Base-by-base conservation (phyloP, 2,888 invertebrate species). In the Melangyna quadrimaculata region DNA sequence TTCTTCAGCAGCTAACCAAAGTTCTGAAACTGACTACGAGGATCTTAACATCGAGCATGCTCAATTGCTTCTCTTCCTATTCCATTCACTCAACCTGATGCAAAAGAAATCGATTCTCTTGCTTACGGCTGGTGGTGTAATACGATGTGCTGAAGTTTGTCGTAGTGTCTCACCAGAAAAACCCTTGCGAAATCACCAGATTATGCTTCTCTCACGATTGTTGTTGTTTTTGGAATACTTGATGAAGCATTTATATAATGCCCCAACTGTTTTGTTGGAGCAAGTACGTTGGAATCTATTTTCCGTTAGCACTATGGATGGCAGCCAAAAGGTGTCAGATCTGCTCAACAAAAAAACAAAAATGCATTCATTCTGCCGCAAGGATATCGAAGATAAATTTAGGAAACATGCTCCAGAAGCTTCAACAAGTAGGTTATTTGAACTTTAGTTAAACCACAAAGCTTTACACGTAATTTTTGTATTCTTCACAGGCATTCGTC, bases 21-120 rank as follows among this genome's bases (percentile, higher is more conserved):
- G 88, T 59, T 89, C 90, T 48, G 91, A 92, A 71, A 74, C 89
- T 2, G 92, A 92, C 75, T 91, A 90, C 80, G 92, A 92, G 94
- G 98, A 98, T 93, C 93, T 99, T 81, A 99, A 98, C 91, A 97
- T 98, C 65, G 99, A 99, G 91, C 98, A 99, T 92, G 96, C 98
- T 0, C 98, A 99, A 91, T 93, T 99, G 43, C 92, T 99, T 87
- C 94, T 99, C 9, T 98, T 98, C 91, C 93, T 99, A 12, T 99
- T 99, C 92, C 98, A 99, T 92, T 97, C 98, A 0, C 93, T 99
- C 80, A 98, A 98, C 89, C 93, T 99, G 84, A 98, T 98, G 97
- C 98, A 98, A 92, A 99, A 98, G 93, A 99, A 99, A 92, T 96
- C 97, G 2, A 97, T 99, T 1, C 93, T 99, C 43, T 93, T 98